Evolutionary conservation across 2,113 vertebrate genomes (phyloP).

Genomic region (human): DNA sequence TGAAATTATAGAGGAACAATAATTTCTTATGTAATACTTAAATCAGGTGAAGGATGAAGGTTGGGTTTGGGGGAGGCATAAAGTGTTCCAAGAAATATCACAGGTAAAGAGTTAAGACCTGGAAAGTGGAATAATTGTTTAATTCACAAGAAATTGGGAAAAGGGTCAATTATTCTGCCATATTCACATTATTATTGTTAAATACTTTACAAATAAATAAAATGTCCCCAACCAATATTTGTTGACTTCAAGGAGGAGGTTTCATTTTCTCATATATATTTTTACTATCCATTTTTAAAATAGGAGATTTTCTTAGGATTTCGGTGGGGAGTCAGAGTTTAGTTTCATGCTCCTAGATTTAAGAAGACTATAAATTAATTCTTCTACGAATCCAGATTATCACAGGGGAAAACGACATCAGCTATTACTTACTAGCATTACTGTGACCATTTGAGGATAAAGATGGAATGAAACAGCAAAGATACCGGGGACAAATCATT

Average conservation of each 20-base stretch:
- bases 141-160: not conserved
- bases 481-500: not conserved
- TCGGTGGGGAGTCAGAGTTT: not conserved
- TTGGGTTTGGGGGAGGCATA: not conserved
- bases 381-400: not conserved
- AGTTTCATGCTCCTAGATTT: not conserved
- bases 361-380: not conserved
- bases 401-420: not conserved
- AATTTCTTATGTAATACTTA: not conserved
- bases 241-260: not conserved
- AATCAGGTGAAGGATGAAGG: not conserved
- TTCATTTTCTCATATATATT: constrained; percentile 4
- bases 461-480: not conserved
- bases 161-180: not conserved
- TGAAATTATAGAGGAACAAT: not conserved
- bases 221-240: not conserved
- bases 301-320: not conserved
- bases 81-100: constrained; percentile 18
- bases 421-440: not conserved
- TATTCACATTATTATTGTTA: not conserved
- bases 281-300: constrained; percentile 32
- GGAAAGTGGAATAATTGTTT: not conserved
- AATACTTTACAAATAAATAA: not conserved
- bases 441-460: not conserved
- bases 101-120: not conserved